These are phyloP conservation scores for Nomada ferruginata DNA, from an alignment of 2,888 invertebrate species.

Conservation along the genomic window DNA sequence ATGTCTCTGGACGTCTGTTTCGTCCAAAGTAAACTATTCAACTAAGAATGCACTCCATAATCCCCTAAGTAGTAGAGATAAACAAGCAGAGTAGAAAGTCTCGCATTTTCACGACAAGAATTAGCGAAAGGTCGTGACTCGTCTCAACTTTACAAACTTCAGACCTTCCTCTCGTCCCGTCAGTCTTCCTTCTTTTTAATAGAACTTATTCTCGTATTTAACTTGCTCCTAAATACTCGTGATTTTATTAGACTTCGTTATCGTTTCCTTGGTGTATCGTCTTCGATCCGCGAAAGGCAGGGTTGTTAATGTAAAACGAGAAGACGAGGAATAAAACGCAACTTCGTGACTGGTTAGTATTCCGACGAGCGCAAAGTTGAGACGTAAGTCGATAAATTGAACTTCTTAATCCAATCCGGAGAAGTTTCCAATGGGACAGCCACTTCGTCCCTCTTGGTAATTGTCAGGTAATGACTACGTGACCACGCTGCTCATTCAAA, in stretches of 20 bases:
- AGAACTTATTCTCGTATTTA: neutral
- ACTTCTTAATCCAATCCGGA: slow-evolving; percentile 43
- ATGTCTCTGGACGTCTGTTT: neutral
- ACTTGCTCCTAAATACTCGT: slow-evolving; percentile 14
- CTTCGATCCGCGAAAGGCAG: neutral
- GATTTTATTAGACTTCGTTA: slow-evolving; percentile 6
- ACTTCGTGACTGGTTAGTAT: slow-evolving; percentile 40
- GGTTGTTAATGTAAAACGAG: slow-evolving; percentile 13
- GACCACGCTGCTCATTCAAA: slow-evolving; percentile 1
- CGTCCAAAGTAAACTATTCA: neutral
- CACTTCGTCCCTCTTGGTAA: slow-evolving; percentile 8
- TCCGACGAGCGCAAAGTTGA: slow-evolving; percentile 40
- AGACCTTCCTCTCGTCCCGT: neutral
- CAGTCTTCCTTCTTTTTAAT: neutral
- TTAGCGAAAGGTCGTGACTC: neutral
- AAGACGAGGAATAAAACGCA: slow-evolving; percentile 22
- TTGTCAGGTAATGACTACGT: slow-evolving; percentile 25
- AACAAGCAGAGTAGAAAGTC: slow-evolving; percentile 3
- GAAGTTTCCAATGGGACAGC: slow-evolving; percentile 13
- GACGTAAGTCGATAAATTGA: slow-evolving; percentile 44
- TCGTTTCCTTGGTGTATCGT: neutral
- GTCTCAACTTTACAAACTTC: neutral
- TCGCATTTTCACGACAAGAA: slow-evolving; percentile 4
- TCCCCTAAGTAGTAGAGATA: neutral
- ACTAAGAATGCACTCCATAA: neutral